Evolutionary conservation across 1,140 invertebrate species (phyloP), one percentile per base, ranked within the genome.

Genomic region (Cyphomyrmex costatus): DNA sequence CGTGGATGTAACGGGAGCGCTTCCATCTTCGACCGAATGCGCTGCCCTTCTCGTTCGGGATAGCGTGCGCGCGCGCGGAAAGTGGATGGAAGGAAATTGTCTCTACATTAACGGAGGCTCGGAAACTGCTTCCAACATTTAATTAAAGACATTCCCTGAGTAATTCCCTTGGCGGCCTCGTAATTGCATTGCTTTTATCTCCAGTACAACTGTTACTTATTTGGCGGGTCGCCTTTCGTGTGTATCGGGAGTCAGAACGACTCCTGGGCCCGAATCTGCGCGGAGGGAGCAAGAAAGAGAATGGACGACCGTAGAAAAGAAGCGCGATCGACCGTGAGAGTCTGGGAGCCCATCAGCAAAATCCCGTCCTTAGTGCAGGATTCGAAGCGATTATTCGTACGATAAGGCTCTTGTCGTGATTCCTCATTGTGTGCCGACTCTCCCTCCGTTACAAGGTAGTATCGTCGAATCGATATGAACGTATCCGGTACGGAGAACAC

Each of bases 51-150:
- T 83, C 66, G 2, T 30, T 12, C 14, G 6, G 63, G 73, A 2
- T 63, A 88, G 87, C 91, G 91, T 92, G 33, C 79, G 53, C 68
- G 79, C 68, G 65, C 46, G 14, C 60, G 92, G 91, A 93, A 94
- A 94, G 93, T 94, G 91, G 93, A 95, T 94, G 90, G 93, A 94
- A 94, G 94, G 93, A 95, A 95, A 95, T 95, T 95, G 94, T 95
- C 94, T 94, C 93, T 94, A 92, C 94, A 95, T 94, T 94, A 94
- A 94, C 93, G 93, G 92, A 94, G 93, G 92, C 93, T 94, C 92
- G 93, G 92, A 94, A 94, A 94, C 94, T 95, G 93, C 92, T 94
- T 92, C 93, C 93, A 94, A 94, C 94, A 94, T 95, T 95, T 95
- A 95, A 95, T 95, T 95, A 94, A 95, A 95, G 93, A 92, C 93